phyloP scores from a whole-genome alignment of 2,797 vertebrate genomes.

The Euthynnus affinis region DNA sequence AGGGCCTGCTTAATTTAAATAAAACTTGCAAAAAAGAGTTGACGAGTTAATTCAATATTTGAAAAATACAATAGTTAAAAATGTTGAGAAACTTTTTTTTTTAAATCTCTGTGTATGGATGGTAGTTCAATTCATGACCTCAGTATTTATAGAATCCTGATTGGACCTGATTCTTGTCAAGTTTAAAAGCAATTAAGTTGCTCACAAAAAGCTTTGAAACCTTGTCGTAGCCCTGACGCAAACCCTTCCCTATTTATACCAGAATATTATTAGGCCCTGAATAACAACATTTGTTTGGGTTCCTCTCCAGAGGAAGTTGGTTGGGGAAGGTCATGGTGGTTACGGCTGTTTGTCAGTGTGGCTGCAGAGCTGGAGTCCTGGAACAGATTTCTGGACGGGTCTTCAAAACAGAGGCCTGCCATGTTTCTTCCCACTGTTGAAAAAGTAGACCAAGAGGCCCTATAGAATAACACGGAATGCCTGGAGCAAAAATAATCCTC shows the following conservation, averaged over 20 bases:
- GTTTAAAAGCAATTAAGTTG: conserved; percentile 12
- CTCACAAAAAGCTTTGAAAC: conserved; percentile 25
- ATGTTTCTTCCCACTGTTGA: conserved; percentile 66
- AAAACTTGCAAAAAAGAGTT: background rate
- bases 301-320: conserved; percentile 70
- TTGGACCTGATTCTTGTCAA: background rate
- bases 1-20: conserved; percentile 17
- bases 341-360: conserved; percentile 66
- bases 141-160: background rate
- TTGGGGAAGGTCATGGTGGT: conserved; percentile 68
- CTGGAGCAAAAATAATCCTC: conserved; percentile 69
- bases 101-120: background rate
- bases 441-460: conserved; percentile 70
- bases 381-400: conserved; percentile 66
- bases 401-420: conserved; percentile 68
- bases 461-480: conserved; percentile 70
- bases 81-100: background rate
- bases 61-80: background rate
- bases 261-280: conserved; percentile 70
- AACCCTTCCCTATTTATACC: conserved; percentile 53
- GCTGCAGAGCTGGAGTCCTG: conserved; percentile 50
- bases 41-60: background rate
- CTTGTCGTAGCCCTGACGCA: conserved; percentile 23
- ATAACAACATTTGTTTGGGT: conserved; percentile 77
- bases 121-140: background rate